A percentile compares a stretch with the other conserved stretches of the same genome.
Evolutionary conservation across 2,888 invertebrate genomes (phyloP).

Genomic region (Chrysolina haemoptera): DNA sequence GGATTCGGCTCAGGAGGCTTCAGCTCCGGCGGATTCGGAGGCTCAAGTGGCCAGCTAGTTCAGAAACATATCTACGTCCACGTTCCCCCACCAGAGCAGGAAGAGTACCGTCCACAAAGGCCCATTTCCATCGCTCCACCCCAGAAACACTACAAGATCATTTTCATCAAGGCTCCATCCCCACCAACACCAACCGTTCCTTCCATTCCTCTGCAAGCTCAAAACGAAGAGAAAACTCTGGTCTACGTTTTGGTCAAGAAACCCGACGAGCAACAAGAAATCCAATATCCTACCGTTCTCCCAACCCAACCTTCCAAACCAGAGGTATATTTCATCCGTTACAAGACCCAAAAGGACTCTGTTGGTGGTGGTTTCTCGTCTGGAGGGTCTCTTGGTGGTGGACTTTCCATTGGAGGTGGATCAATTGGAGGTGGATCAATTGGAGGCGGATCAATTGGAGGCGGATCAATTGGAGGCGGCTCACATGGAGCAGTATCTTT

Average conservation of each 20-base stretch:
- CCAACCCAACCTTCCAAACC: slow-evolving; percentile 91
- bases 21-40: slow-evolving; percentile 63
- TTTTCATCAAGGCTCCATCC: slow-evolving; percentile 82
- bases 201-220: slow-evolving; percentile 83
- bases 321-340: slow-evolving; percentile 91
- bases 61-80: slow-evolving; percentile 91
- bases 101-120: slow-evolving; percentile 75
- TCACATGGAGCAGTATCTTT: slow-evolving; percentile 26
- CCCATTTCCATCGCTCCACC: slow-evolving; percentile 79
- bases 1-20: slow-evolving; percentile 58
- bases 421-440: slow-evolving; percentile 66
- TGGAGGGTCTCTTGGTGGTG: slow-evolving; percentile 44
- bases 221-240: slow-evolving; percentile 88
- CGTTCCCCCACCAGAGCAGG: slow-evolving; percentile 86
- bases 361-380: slow-evolving; percentile 61
- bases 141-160: slow-evolving; percentile 91
- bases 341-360: slow-evolving; percentile 79
- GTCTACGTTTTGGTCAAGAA: slow-evolving; percentile 92
- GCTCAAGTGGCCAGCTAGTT: slow-evolving; percentile 69
- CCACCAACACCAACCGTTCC: slow-evolving; percentile 82
- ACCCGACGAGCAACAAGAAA: slow-evolving; percentile 87
- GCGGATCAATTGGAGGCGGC: slow-evolving; percentile 53
- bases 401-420: slow-evolving; percentile 47
- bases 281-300: slow-evolving; percentile 82
- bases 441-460: slow-evolving; percentile 65